phyloP scores from a whole-genome alignment of 2,797 vertebrate species.

The Sebastes taczanowskii region DNA sequence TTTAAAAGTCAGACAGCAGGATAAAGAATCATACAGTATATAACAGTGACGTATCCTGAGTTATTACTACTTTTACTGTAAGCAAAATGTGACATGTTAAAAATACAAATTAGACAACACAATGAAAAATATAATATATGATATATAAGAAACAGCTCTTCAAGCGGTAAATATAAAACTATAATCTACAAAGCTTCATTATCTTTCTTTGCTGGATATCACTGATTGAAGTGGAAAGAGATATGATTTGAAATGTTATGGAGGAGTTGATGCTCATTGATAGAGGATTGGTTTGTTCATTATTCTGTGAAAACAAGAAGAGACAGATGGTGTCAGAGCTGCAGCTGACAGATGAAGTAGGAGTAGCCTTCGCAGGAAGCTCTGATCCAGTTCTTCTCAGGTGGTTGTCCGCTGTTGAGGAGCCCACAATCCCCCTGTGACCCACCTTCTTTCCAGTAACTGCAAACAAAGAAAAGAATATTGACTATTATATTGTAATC shows the following conservation, averaged over 20 bases:
- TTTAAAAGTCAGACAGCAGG: slow-evolving; percentile 5
- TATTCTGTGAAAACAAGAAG: neutral
- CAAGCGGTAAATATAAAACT: neutral
- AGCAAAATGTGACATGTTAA: neutral
- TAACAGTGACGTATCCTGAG: neutral
- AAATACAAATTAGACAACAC: neutral
- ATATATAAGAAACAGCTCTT: neutral
- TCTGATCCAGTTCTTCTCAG: slow-evolving; percentile 60
- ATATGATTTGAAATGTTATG: neutral
- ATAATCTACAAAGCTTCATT: neutral
- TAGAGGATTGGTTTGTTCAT: neutral
- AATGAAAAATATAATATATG: neutral
- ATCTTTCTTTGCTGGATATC: neutral
- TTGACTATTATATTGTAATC: neutral
- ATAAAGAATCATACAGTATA: neutral
- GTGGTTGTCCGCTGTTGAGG: neutral
- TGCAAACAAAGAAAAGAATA: slow-evolving; percentile 38
- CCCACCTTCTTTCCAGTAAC: slow-evolving; percentile 50
- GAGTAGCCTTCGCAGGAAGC: fast-evolving
- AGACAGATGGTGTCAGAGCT: neutral
- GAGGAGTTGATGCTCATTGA: slow-evolving; percentile 1
- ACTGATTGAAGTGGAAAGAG: slow-evolving; percentile 1
- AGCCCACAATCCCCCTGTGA: slow-evolving; percentile 48
- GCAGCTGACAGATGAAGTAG: slow-evolving; percentile 79
- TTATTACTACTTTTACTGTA: neutral